A percentile compares a stretch with the other conserved stretches of the same genome.
These are phyloP conservation scores for Capitulum mitella DNA, from an alignment of 2,888 invertebrate genomes.

Conservation along the genomic window DNA sequence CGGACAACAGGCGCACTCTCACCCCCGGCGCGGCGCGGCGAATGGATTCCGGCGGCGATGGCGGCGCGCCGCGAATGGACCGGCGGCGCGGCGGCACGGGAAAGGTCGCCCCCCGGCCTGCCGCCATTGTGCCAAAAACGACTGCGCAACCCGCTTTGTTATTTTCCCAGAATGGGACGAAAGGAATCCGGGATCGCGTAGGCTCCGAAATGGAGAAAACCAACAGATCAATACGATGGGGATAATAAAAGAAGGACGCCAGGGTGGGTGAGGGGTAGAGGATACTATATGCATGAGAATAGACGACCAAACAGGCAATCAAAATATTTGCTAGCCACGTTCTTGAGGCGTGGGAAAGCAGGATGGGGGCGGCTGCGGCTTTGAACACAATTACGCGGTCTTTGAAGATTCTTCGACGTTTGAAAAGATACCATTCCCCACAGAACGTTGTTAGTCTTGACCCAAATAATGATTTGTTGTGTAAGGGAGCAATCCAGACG, in stretches of 20 bases:
- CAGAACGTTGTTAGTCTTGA: too few species aligned
- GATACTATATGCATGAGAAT: slow-evolving; percentile 13
- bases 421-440: too few species aligned
- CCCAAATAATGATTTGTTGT: too few species aligned
- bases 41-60: not conserved
- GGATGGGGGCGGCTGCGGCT: not conserved
- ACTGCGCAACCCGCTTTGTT: not conserved
- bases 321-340: slow-evolving; percentile 3
- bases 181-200: slow-evolving; percentile 5
- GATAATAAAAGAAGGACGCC: not conserved
- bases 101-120: not conserved
- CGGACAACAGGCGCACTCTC: not conserved
- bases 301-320: slow-evolving; percentile 22
- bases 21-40: not conserved
- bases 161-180: slow-evolving; percentile 3
- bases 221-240: slow-evolving; percentile 10
- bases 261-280: not conserved
- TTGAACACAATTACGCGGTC: not conserved
- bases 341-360: not conserved
- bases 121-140: slow-evolving; percentile 15
- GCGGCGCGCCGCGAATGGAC: not conserved
- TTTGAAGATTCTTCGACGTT: not conserved
- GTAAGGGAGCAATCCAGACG: too few species aligned
- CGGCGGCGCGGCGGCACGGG: not conserved
- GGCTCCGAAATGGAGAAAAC: slow-evolving; percentile 3